phyloP scores from a whole-genome alignment of 2,797 vertebrate species.

The Cyclura pinguis region DNA sequence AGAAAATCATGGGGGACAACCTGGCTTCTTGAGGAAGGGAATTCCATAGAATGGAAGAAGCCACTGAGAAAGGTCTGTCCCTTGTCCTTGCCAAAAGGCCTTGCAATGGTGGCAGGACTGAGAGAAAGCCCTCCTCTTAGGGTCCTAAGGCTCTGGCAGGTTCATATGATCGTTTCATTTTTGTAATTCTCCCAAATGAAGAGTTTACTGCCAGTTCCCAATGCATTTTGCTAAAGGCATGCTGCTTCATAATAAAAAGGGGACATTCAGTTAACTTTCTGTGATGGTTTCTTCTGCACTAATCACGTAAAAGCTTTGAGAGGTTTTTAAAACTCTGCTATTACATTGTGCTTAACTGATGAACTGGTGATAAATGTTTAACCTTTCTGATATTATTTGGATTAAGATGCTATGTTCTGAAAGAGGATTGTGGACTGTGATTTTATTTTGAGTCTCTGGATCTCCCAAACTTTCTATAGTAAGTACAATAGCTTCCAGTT shows the following conservation, averaged over 20 bases:
- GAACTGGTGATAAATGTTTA: conserved; percentile 80
- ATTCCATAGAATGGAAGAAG: no score
- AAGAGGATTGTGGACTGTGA: conserved; percentile 91
- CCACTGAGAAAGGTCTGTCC: no score
- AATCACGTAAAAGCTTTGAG: conserved; percentile 66
- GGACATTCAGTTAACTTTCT: conserved; percentile 39
- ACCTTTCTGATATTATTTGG: conserved; percentile 83
- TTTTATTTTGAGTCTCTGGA: conserved; percentile 89
- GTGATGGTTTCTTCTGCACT: conserved; percentile 83
- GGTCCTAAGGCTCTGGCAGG: no score
- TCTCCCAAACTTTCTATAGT: conserved; percentile 71
- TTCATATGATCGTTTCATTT: conserved; percentile 19
- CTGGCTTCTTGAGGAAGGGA: no score
- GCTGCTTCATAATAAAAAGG: background rate
- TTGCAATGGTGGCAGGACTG: no score
- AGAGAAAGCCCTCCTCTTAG: no score
- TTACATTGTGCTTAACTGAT: conserved; percentile 82
- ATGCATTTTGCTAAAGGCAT: conserved; percentile 42
- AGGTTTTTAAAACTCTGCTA: conserved; percentile 75
- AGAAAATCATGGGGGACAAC: no score
- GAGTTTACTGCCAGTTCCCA: conserved; percentile 32
- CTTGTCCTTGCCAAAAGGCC: no score
- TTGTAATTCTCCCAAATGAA: conserved; percentile 20
- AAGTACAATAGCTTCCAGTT: conserved; percentile 75
- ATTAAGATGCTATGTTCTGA: conserved; percentile 84